A percentile compares a stretch with the other conserved stretches of the same genome.
Conservation (phyloP, 2,888 invertebrate genomes). For the Leucophenga maculata region DNA sequence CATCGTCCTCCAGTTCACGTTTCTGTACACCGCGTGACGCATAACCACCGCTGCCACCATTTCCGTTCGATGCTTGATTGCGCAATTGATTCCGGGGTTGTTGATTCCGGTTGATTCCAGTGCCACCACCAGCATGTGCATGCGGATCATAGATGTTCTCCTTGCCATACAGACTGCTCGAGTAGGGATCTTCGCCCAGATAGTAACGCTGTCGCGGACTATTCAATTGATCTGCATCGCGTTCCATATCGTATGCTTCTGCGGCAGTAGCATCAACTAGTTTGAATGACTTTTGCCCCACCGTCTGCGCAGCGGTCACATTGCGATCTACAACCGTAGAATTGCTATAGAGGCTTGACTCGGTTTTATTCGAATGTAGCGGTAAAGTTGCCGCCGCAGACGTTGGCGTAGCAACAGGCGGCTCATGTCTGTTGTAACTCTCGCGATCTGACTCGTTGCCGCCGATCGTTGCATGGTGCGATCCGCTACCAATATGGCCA, state of each 20-base stretch:
- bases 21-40: constrained; percentile 33
- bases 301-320: no score
- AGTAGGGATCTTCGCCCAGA: constrained; percentile 89
- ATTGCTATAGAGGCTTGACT: constrained; percentile 49
- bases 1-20: constrained; percentile 42
- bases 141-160: constrained; percentile 83
- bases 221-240: constrained; percentile 64
- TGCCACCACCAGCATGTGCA: constrained; percentile 56
- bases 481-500: constrained; percentile 67
- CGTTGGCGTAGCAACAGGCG: constrained; percentile 39
- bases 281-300: constrained; percentile 13
- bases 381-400: constrained; percentile 12
- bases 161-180: constrained; percentile 85
- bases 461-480: constrained; percentile 33
- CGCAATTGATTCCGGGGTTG: constrained; percentile 35
- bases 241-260: constrained; percentile 45
- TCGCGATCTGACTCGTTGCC: constrained; percentile 46
- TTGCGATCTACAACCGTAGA: constrained; percentile 17
- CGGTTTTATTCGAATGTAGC: constrained; percentile 47
- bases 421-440: constrained; percentile 34
- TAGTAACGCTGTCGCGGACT: constrained; percentile 84
- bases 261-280: constrained; percentile 30
- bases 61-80: not conserved
- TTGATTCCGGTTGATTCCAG: constrained; percentile 64
- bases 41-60: constrained; percentile 18